Conservation (phyloP, 1,140 invertebrate species). For the Achatina immaculata region DNA sequence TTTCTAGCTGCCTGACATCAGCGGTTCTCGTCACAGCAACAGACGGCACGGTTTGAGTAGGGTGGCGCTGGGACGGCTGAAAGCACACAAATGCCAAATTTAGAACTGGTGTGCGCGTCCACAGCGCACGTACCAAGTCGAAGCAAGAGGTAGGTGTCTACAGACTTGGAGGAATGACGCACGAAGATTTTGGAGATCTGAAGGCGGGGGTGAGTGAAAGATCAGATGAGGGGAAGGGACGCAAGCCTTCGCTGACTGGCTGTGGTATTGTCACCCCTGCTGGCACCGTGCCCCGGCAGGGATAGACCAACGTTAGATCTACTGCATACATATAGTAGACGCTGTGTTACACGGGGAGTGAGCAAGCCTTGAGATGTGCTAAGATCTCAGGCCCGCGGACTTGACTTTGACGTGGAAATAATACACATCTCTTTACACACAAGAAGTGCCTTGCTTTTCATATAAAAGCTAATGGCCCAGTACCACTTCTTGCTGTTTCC, state of each 20-base stretch:
- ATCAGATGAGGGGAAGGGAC: slow-evolving; percentile 22
- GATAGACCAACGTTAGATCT: slow-evolving; percentile 5
- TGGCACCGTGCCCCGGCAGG: not conserved
- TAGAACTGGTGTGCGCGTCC: slow-evolving; percentile 41
- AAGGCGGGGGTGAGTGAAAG: slow-evolving; percentile 1
- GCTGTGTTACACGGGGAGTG: not conserved
- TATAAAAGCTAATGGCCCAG: no score
- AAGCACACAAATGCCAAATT: slow-evolving; percentile 43
- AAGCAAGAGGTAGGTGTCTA: slow-evolving; percentile 33
- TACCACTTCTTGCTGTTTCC: no score
- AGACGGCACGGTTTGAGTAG: slow-evolving; percentile 25
- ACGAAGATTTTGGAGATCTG: slow-evolving; percentile 11
- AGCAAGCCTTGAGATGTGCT: not conserved
- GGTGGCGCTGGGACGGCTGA: slow-evolving; percentile 37
- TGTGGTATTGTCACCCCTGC: slow-evolving; percentile 31
- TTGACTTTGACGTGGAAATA: not conserved
- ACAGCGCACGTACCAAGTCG: slow-evolving; percentile 32
- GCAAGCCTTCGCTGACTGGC: not conserved
- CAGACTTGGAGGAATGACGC: not conserved
- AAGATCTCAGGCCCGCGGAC: not conserved
- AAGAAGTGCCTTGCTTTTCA: no score
- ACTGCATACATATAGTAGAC: not conserved
- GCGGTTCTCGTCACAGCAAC: slow-evolving; percentile 39
- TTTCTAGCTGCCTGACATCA: slow-evolving; percentile 38
- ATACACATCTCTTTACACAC: not conserved